Percentiles rank a stretch among this genome's conserved stretches.
Evolutionary conservation across 64 coral and sea anemone species (phyloP).

Genomic region (Exaiptasia diaphana): DNA sequence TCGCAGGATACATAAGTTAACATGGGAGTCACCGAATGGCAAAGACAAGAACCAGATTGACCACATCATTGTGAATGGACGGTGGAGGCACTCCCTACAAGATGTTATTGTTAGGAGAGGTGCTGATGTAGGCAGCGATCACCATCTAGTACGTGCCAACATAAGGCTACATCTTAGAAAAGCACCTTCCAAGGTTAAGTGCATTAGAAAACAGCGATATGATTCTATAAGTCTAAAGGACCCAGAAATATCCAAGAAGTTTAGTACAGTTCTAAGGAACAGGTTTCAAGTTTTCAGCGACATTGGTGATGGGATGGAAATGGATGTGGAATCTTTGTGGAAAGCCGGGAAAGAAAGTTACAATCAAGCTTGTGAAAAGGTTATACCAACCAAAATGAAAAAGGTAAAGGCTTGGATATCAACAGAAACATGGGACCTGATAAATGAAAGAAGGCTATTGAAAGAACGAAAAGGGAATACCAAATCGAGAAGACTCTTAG

Average conservation of each 20-base stretch:
- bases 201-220: not conserved
- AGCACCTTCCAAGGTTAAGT: not conserved
- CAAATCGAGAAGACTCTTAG: not conserved
- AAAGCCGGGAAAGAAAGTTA: not conserved
- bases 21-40: constrained; percentile 23
- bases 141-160: not conserved
- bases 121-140: not conserved
- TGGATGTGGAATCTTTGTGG: not conserved
- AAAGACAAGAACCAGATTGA: constrained; percentile 39
- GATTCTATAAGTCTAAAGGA: constrained; percentile 9
- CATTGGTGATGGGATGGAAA: not conserved
- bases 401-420: constrained; percentile 17
- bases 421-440: constrained; percentile 17
- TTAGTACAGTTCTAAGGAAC: not conserved
- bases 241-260: not conserved
- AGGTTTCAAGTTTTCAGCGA: constrained; percentile 10
- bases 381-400: not conserved
- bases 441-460: constrained; percentile 26
- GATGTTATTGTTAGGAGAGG: not conserved
- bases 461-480: not conserved
- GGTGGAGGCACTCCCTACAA: not conserved
- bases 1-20: constrained; percentile 1
- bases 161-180: not conserved
- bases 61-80: constrained; percentile 35
- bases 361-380: not conserved